Conservation (phyloP, 2,797 vertebrate genomes). For the Tenualosa ilisha region DNA sequence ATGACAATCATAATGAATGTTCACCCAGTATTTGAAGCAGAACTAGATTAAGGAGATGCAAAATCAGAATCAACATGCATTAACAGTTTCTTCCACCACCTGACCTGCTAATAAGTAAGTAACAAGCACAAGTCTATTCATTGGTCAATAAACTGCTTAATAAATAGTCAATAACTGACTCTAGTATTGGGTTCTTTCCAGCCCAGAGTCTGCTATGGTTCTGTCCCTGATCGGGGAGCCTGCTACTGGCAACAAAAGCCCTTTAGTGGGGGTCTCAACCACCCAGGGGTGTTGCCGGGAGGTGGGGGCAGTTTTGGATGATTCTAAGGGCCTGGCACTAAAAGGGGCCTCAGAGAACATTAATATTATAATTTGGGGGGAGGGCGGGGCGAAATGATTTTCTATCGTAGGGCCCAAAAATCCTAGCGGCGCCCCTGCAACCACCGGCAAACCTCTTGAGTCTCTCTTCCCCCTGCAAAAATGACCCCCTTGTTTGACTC, state of each 20-base stretch:
- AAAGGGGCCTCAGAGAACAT: too few relatives aligned
- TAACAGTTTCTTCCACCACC: too few relatives aligned
- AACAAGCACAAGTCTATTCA: background rate
- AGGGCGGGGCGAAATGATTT: too few relatives aligned
- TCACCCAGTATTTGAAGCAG: background rate
- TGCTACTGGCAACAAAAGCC: background rate
- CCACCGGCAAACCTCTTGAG: background rate
- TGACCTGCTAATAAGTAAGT: background rate
- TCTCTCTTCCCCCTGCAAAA: constrained; percentile 1
- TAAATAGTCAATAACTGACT: constrained; percentile 5
- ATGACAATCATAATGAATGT: background rate
- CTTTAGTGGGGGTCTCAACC: background rate
- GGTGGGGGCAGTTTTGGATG: too few relatives aligned
- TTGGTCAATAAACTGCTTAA: background rate
- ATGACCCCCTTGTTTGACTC: constrained; percentile 8
- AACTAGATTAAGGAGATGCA: background rate
- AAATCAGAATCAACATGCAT: background rate
- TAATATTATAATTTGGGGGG: too few relatives aligned
- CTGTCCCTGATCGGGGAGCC: background rate
- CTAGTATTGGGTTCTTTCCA: background rate
- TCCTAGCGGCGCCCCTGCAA: too few relatives aligned
- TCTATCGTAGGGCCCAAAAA: too few relatives aligned
- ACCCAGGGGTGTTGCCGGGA: background rate
- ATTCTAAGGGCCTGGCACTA: too few relatives aligned
- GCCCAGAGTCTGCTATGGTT: background rate